Conservation (phyloP, 2,888 invertebrate species). For the Endotricha flammealis region DNA sequence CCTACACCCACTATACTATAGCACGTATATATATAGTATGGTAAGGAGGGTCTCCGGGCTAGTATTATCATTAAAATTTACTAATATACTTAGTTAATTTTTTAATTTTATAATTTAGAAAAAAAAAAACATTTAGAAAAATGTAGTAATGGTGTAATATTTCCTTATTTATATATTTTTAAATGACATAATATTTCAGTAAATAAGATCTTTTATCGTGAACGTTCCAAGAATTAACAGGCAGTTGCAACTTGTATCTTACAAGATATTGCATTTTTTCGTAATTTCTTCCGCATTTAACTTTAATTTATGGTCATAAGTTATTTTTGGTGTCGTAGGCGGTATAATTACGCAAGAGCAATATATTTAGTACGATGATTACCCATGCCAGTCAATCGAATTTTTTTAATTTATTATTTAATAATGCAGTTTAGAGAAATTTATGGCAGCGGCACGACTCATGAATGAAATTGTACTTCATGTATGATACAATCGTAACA, state of each 20-base stretch:
- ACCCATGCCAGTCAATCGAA: slow-evolving; percentile 33
- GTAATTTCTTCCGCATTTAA: slow-evolving; percentile 13
- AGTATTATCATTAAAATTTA: too few species aligned
- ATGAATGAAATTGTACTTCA: slow-evolving; percentile 22
- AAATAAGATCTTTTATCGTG: too few species aligned
- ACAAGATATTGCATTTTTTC: not conserved
- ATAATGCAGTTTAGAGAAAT: slow-evolving; percentile 36
- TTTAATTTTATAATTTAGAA: too few species aligned
- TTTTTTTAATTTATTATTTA: slow-evolving; percentile 40
- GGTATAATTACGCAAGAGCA: slow-evolving; percentile 36
- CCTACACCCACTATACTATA: too few species aligned
- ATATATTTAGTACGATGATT: slow-evolving; percentile 38
- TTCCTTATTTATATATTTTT: too few species aligned
- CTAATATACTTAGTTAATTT: too few species aligned
- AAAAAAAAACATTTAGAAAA: too few species aligned
- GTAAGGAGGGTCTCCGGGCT: too few species aligned
- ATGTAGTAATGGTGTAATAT: too few species aligned
- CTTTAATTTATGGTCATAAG: slow-evolving; percentile 31
- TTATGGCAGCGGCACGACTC: slow-evolving; percentile 28
- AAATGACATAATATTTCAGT: too few species aligned
- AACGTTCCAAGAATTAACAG: too few species aligned
- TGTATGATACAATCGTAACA: slow-evolving; percentile 20
- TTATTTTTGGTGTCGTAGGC: slow-evolving; percentile 37
- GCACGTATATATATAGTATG: too few species aligned
- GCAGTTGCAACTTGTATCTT: slow-evolving; percentile 3